Percentiles rank a stretch among this genome's conserved stretches.
Conservation (phyloP, 1,140 invertebrate genomes). For the Eriocheir sinensis region DNA sequence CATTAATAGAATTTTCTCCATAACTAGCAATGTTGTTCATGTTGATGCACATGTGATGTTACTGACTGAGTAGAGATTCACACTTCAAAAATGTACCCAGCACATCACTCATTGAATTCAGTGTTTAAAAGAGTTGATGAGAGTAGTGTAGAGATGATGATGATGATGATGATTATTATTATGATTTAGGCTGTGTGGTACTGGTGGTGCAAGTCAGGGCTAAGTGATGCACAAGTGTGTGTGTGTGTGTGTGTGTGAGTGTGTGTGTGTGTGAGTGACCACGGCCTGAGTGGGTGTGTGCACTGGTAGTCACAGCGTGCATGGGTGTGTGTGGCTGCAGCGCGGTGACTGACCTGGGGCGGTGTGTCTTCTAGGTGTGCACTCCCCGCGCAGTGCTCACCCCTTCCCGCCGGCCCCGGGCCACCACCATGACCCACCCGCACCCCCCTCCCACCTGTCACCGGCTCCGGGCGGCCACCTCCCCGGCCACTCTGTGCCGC, state of each 20-base stretch:
- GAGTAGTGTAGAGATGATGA: constrained; percentile 44
- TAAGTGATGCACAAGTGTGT: constrained; percentile 66
- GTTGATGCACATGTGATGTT: background rate
- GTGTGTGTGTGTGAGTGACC: constrained; percentile 60
- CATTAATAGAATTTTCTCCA: background rate
- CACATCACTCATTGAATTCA: constrained; percentile 11
- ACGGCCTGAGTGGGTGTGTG: constrained; percentile 69
- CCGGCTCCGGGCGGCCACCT: constrained; percentile 69
- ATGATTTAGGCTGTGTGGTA: constrained; percentile 77
- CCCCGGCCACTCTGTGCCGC: constrained; percentile 70
- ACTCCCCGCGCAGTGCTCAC: constrained; percentile 76
- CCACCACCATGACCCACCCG: constrained; percentile 74
- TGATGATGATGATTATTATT: constrained; percentile 40
- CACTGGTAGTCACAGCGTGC: constrained; percentile 73
- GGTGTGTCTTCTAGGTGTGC: constrained; percentile 77
- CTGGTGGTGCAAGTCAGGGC: constrained; percentile 74
- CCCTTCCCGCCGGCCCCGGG: constrained; percentile 72
- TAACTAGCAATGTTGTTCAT: background rate
- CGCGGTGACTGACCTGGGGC: constrained; percentile 74
- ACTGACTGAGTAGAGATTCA: background rate
- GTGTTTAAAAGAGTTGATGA: constrained; percentile 9
- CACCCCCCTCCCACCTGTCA: constrained; percentile 74
- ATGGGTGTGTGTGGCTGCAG: constrained; percentile 73
- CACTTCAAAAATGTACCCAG: background rate
- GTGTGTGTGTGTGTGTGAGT: constrained; percentile 26